Percentiles rank a stretch among this genome's conserved stretches.
These are phyloP conservation scores for Tympanoctomys barrerae DNA, from an alignment of 2,797 vertebrate species.

Conservation along the genomic window DNA sequence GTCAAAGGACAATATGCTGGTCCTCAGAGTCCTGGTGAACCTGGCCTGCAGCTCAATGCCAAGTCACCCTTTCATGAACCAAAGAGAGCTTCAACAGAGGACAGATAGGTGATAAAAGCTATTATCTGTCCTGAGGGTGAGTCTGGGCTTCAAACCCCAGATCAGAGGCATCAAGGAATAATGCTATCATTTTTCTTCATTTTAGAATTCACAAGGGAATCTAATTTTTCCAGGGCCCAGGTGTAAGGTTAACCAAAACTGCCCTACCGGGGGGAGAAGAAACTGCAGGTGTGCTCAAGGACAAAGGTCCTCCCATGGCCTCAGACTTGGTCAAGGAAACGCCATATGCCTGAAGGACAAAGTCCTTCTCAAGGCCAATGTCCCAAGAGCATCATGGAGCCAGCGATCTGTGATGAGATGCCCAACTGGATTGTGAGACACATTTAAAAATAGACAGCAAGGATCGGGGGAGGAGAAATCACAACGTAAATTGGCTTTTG, in stretches of 20 bases:
- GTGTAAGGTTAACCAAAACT: background rate
- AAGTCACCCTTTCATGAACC: background rate
- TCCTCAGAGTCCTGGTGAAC: background rate
- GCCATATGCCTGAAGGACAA: background rate
- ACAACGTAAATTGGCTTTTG: constrained; percentile 78
- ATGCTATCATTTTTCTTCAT: background rate
- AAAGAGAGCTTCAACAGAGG: fast-evolving
- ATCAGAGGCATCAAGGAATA: background rate
- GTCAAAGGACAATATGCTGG: background rate
- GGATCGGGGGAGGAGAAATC: constrained; percentile 68
- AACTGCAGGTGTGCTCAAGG: background rate
- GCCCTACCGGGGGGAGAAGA: background rate
- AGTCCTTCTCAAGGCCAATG: background rate
- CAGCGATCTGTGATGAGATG: background rate
- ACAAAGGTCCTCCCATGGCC: background rate
- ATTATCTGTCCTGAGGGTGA: background rate
- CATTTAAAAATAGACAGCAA: constrained; percentile 72
- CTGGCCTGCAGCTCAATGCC: background rate
- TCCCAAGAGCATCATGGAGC: background rate
- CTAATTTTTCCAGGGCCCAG: background rate
- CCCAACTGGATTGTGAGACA: constrained; percentile 49
- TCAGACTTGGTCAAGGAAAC: background rate
- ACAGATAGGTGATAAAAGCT: background rate
- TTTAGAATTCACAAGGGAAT: background rate
- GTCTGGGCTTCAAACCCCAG: background rate